Conservation (phyloP, 2,797 vertebrate genomes). For the Picus viridis region DNA sequence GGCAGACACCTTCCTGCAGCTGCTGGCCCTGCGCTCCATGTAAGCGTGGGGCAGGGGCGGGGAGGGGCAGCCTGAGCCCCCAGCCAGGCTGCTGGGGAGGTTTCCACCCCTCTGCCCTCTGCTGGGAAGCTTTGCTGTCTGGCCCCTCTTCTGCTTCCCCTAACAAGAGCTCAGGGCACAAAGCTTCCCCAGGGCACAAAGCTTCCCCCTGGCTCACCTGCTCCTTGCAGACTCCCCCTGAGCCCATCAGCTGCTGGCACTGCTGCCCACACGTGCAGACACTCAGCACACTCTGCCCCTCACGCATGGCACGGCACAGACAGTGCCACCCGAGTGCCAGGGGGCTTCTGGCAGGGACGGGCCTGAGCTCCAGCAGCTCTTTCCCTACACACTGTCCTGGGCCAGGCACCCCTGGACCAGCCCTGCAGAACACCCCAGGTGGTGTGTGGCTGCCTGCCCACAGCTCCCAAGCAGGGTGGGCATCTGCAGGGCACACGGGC, state of each 20-base stretch:
- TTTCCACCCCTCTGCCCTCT: neutral
- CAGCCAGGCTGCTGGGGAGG: neutral
- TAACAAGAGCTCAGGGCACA: neutral
- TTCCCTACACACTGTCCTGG: neutral
- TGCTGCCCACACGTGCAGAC: accelerated
- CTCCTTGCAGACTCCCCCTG: neutral
- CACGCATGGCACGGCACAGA: neutral
- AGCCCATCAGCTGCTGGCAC: neutral
- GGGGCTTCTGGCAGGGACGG: neutral
- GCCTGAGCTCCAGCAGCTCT: neutral
- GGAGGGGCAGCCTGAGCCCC: neutral
- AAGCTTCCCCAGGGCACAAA: too few species aligned
- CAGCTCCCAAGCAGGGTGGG: neutral
- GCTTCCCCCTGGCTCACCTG: neutral
- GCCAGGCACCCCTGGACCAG: accelerated
- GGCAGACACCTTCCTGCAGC: slow-evolving; percentile 89
- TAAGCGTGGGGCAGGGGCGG: slow-evolving; percentile 69
- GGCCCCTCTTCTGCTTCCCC: neutral
- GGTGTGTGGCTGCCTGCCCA: neutral
- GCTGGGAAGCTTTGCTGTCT: neutral
- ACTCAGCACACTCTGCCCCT: neutral
- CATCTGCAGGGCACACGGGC: accelerated
- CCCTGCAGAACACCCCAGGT: accelerated
- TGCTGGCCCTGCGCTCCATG: slow-evolving; percentile 87
- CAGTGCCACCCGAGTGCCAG: neutral